These are phyloP conservation scores for Neolamprologus brichardi DNA, from an alignment of 2,113 vertebrate species.

Conservation along the genomic window DNA sequence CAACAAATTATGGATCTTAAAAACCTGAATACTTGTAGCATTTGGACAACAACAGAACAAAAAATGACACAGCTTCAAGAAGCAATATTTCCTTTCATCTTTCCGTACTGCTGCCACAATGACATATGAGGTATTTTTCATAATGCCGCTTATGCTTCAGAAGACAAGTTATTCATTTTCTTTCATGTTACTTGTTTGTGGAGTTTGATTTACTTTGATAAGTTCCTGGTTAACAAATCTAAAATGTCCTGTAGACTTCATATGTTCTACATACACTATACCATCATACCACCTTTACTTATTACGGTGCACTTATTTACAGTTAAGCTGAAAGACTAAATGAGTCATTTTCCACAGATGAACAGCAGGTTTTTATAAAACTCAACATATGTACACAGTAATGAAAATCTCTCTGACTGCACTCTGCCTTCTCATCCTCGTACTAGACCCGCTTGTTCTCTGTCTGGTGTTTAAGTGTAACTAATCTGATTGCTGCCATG, in stretches of 20 bases:
- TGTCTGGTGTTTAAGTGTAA: conserved; percentile 2
- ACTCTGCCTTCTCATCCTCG: background rate
- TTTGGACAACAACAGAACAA: background rate
- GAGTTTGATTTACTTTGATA: background rate
- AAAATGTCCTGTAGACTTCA: background rate
- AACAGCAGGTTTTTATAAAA: background rate
- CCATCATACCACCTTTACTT: background rate
- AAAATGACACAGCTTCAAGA: background rate
- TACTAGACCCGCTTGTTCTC: background rate
- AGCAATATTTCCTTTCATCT: background rate
- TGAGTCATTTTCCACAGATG: background rate
- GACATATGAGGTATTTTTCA: background rate
- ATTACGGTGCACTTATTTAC: background rate
- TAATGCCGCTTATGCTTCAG: background rate
- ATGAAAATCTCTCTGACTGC: background rate
- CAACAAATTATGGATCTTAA: background rate
- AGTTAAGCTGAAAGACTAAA: background rate
- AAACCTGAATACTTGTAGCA: background rate
- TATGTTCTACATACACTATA: background rate
- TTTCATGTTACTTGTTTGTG: background rate
- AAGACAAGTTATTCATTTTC: background rate
- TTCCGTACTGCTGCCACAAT: background rate
- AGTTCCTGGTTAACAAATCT: background rate
- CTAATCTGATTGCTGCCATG: conserved; percentile 7
- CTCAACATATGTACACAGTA: background rate